Evolutionary conservation across 2,888 invertebrate species (phyloP), one percentile per base, ranked within the genome.

Genomic region (Rhorus exstirpatorius): DNA sequence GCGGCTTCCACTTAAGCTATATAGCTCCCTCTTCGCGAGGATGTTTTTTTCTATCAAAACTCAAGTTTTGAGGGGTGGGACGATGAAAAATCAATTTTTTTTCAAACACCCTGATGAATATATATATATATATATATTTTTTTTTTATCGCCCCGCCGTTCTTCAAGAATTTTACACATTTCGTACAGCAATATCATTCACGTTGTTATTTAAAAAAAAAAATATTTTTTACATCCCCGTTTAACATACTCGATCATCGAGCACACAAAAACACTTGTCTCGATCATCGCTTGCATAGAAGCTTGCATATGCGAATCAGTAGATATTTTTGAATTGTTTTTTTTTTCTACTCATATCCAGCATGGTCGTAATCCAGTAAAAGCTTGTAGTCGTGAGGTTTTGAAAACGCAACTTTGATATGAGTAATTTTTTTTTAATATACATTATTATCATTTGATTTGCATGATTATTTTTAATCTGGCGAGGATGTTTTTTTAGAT

Each of bases 91-190:
- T n/a, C n/a, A n/a, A n/a, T n/a, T n/a, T n/a, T n/a, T n/a, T n/a
- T n/a, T n/a, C n/a, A n/a, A n/a, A n/a, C n/a, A n/a, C n/a, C n/a
- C n/a, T n/a, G n/a, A 17, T 41, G 17, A 51, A 51, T 31, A 14
- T 67, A 19, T n/a, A n/a, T n/a, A n/a, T n/a, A n/a, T n/a, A n/a
- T n/a, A n/a, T n/a, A n/a, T n/a, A n/a, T n/a, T n/a, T n/a, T n/a
- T n/a, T n/a, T n/a, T n/a, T n/a, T n/a, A n/a, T n/a, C 60, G 51
- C 10, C 53, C 68, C 82, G 74, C 82, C 74, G 70, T 75, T 60
- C 51, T 60, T 76, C 70, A 79, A 79, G 76, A 83, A 79, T 38
- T 79, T 82, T 46, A 72, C 83, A 83, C 79, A 79, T 83, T 83
- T 83, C 79, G 75, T 71, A 71, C 71, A 67, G 46, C 67, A 60